Evolutionary conservation across 2,113 vertebrate genomes (phyloP).

Genomic region (Corydoras sp.): DNA sequence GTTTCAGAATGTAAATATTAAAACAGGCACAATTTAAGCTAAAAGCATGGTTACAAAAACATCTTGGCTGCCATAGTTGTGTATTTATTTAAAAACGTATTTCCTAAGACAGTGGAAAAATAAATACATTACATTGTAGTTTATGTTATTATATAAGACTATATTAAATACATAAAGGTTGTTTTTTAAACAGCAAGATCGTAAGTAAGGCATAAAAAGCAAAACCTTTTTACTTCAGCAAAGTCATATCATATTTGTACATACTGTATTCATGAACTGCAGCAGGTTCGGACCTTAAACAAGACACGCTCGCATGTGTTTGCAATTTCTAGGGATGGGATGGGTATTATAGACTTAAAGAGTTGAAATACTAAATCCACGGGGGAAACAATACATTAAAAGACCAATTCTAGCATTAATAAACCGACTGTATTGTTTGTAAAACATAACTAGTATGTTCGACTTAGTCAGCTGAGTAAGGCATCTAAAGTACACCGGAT

Average conservation of each 20-base stretch:
- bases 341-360: background rate
- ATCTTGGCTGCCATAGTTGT: background rate
- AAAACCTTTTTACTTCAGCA: background rate
- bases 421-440: too few relatives aligned
- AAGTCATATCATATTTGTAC: background rate
- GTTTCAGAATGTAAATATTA: background rate
- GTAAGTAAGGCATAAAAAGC: conserved; percentile 1
- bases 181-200: background rate
- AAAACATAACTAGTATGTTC: too few relatives aligned
- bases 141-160: background rate
- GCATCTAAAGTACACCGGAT: too few relatives aligned
- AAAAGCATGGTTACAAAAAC: background rate
- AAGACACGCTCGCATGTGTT: background rate
- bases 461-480: too few relatives aligned
- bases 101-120: background rate
- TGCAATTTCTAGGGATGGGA: background rate
- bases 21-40: background rate
- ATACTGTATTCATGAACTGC: background rate
- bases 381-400: too few relatives aligned
- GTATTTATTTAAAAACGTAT: background rate
- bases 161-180: background rate
- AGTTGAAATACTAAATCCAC: too few relatives aligned
- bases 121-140: background rate
- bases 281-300: background rate
- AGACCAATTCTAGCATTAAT: too few relatives aligned